phyloP scores from a whole-genome alignment of 2,888 invertebrate genomes.

The Podotricha telesiphe region DNA sequence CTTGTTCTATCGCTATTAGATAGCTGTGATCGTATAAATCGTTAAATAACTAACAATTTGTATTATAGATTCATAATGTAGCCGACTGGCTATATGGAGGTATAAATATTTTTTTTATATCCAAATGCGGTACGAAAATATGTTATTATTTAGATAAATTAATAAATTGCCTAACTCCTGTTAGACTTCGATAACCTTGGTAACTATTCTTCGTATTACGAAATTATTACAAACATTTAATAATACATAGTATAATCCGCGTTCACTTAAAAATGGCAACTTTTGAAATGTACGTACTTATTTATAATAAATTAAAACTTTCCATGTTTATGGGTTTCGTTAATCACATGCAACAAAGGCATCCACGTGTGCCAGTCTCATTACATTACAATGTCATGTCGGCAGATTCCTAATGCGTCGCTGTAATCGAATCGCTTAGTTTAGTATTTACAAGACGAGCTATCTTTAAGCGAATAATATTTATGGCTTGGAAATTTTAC shows the following conservation, averaged over 20 bases:
- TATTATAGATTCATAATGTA: neutral
- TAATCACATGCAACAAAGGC: constrained; percentile 35
- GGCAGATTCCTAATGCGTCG: constrained; percentile 51
- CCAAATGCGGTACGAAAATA: neutral
- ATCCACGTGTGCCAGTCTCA: constrained; percentile 39
- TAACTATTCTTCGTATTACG: neutral
- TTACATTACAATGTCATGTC: constrained; percentile 49
- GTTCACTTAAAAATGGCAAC: neutral
- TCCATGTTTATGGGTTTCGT: constrained; percentile 2
- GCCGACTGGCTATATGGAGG: neutral
- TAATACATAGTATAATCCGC: neutral
- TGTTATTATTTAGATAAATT: constrained; percentile 9
- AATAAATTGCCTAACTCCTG: constrained; percentile 6
- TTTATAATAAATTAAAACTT: neutral
- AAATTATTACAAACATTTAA: constrained; percentile 3
- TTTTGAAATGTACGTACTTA: neutral
- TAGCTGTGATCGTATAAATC: constrained; percentile 36
- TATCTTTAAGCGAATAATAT: constrained; percentile 1
- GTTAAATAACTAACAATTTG: neutral
- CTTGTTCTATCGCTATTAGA: constrained; percentile 51
- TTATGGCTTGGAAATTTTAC: neutral
- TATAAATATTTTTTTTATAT: neutral
- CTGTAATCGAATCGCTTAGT: constrained; percentile 51
- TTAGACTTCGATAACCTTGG: neutral
- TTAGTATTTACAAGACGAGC: constrained; percentile 33